phyloP scores from a whole-genome alignment of 2,797 vertebrate genomes.

The Nyctibius grandis region DNA sequence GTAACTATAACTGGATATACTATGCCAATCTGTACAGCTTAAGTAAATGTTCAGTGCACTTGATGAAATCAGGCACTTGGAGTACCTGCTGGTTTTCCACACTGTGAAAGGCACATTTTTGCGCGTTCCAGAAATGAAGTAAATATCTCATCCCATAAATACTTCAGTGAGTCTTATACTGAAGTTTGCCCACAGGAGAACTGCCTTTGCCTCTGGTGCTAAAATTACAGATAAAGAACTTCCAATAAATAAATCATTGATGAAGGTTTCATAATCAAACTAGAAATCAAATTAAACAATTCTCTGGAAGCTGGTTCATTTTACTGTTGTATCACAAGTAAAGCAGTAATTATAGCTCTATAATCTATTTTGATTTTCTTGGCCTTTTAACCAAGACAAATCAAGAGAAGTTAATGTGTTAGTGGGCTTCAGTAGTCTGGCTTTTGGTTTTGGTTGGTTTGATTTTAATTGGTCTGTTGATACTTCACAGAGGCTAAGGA shows the following conservation, averaged over 20 bases:
- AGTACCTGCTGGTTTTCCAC: not conserved
- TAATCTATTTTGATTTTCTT: not conserved
- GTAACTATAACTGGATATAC: not conserved
- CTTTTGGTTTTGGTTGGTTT: not conserved
- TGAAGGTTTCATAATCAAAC: not conserved
- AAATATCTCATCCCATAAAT: slow-evolving; percentile 3
- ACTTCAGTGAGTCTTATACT: not conserved
- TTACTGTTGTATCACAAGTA: not conserved
- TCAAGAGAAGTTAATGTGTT: not conserved
- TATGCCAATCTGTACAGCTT: not conserved
- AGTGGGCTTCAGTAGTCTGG: not conserved
- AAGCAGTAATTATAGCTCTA: not conserved
- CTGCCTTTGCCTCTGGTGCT: not conserved
- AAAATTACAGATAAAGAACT: not conserved
- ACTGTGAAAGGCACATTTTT: not conserved
- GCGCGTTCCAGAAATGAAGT: not conserved
- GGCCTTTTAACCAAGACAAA: not conserved
- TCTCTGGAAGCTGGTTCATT: not conserved
- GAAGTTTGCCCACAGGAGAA: not conserved
- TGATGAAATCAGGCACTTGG: not conserved
- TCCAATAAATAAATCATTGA: not conserved
- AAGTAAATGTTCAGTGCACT: not conserved
- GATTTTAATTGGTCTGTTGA: not conserved
- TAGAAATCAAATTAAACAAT: not conserved
- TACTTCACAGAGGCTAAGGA: not conserved